Evolutionary conservation across 2,888 invertebrate genomes (phyloP), one percentile per base, ranked within the genome.

Genomic region (Lagria hirta): DNA sequence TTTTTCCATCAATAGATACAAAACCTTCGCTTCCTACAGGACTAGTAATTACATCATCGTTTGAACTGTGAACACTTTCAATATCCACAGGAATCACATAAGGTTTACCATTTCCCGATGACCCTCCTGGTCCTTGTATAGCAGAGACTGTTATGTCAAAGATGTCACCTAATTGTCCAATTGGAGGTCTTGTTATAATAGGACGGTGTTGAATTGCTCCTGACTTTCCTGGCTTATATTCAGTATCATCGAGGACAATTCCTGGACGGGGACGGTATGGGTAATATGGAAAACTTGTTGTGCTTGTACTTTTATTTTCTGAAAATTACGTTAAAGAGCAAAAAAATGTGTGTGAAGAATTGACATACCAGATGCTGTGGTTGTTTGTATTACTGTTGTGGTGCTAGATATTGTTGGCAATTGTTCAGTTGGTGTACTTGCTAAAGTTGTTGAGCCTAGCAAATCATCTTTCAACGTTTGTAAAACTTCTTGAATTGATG

Each of bases 121-220:
- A 75, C 8, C 82, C 82, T 0, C 86, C 85, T 0, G 87, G 85
- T 1, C 89, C 89, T 66, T 92, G 92, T 45, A 91, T 84, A 1
- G 90, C 92, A 0, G 90, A 89, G 0, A 92, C 85, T 0, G 91
- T 91, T 0, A 92, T 85, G 59, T 92, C 91, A 60, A 92, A 92
- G 40, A 89, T 86, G 67, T 92, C 91, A 4, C 86, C 87, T 12
- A 65, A 53, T 60, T 83, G 83, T 1, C 75, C 77, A 15, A 75
- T 70, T n/a, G 72, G 76, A 22, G 68, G 73, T 48, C 66, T 66
- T 18, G 71, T 74, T 40, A 72, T 55, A 18, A 72, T 70, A 1
- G 75, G 70, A 37, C 62, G 65, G 35, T 70, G 60, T 27, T 66
- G 60, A 10, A 64, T 60, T 0, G 80, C 79, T 13, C 81, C 82